Conservation (phyloP, 2,888 invertebrate species). For the Meta bourneti region DNA sequence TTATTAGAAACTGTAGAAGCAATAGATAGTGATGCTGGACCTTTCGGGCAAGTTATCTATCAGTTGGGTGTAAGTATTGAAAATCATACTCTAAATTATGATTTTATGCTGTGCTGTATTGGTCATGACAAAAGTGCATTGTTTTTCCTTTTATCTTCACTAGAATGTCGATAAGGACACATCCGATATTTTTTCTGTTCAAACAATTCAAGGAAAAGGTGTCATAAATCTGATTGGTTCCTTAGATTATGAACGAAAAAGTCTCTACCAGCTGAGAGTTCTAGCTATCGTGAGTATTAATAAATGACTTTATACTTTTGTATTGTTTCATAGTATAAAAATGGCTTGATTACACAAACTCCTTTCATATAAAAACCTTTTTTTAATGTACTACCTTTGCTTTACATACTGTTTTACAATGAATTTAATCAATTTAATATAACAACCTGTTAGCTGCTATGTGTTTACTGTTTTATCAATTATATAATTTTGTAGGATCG, state of each 20-base stretch:
- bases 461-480: too few species aligned
- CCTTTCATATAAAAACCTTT: too few species aligned
- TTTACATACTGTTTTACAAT: neutral
- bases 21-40: slow-evolving; percentile 93
- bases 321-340: too few species aligned
- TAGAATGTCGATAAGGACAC: slow-evolving; percentile 75
- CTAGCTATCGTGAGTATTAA: slow-evolving; percentile 77
- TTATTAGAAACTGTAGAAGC: slow-evolving; percentile 89
- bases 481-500: slow-evolving; percentile 74
- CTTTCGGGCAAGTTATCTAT: slow-evolving; percentile 94
- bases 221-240: slow-evolving; percentile 88
- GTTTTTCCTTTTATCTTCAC: slow-evolving; percentile 1
- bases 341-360: too few species aligned
- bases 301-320: neutral
- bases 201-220: slow-evolving; percentile 84
- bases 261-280: slow-evolving; percentile 87
- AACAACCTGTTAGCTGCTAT: too few species aligned
- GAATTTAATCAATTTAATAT: neutral
- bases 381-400: neutral
- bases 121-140: neutral
- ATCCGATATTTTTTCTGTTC: slow-evolving; percentile 71
- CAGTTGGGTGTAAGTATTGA: slow-evolving; percentile 85
- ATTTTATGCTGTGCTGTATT: neutral
- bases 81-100: neutral
- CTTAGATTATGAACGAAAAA: slow-evolving; percentile 92